These are phyloP conservation scores for Dasypus novemcinctus DNA, from an alignment of 2,113 vertebrate genomes.

Conservation along the genomic window DNA sequence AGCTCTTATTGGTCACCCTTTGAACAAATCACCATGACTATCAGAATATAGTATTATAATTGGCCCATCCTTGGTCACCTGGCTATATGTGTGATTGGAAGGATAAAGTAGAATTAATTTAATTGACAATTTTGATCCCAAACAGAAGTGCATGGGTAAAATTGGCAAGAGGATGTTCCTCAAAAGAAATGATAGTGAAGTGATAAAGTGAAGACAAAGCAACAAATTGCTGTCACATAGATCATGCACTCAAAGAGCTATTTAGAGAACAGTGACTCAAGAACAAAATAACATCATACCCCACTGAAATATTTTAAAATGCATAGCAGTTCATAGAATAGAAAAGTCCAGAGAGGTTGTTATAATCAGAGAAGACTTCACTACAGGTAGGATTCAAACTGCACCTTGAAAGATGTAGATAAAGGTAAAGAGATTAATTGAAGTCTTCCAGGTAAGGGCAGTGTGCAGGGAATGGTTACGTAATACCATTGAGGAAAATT, in stretches of 20 bases:
- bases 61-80: neutral
- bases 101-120: neutral
- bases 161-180: neutral
- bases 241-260: slow-evolving; percentile 21
- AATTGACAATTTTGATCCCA: neutral
- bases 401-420: slow-evolving; percentile 16
- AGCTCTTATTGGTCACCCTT: neutral
- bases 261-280: slow-evolving; percentile 32
- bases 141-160: slow-evolving; percentile 4
- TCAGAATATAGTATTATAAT: neutral
- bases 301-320: slow-evolving; percentile 24
- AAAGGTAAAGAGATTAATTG: neutral
- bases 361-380: slow-evolving; percentile 32
- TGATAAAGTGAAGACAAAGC: neutral
- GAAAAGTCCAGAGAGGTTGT: neutral
- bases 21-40: neutral
- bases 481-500: neutral
- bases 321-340: neutral
- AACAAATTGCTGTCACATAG: neutral
- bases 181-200: slow-evolving; percentile 26
- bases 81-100: slow-evolving; percentile 4
- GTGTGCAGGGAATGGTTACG: neutral
- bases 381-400: slow-evolving; percentile 26
- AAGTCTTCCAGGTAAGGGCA: neutral
- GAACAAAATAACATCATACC: neutral